Evolutionary conservation across 2,888 invertebrate genomes (phyloP), one percentile per base, ranked within the genome.

Genomic region (Dichetophora obliterata): DNA sequence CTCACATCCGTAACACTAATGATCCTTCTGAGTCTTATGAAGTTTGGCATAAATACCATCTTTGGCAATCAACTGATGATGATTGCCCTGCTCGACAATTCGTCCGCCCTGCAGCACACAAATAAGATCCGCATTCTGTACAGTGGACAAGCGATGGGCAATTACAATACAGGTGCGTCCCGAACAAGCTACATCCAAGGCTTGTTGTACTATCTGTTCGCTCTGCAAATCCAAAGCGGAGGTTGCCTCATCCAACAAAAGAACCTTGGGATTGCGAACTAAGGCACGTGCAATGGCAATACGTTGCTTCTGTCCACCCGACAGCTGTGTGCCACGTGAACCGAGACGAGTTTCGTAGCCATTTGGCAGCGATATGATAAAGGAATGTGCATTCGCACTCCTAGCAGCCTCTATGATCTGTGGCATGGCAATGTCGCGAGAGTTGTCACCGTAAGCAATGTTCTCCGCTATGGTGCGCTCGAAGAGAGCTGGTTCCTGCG

Each of bases 221-320:
- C 93, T 93, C 85, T 94, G 94, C 22, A 94, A 92, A 85, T 95
- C 95, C 52, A 95, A 90, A 0, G 95, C 95, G 0, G 95, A 95
- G 0, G 95, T 95, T 1, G 95, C 95, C 84, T 95, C 95, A 83
- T 95, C 95, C 0, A 94, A 88, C 9, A 94, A 87, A 50, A 94
- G 86, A n/a, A 95, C 92, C 78, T 92, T 91, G 0, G 95, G 95
- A 85, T 95, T 92, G 16, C 94, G 88, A 1, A 95, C 91, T 43
- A 95, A 90, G 0, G 95, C 95, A 65, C 95, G 90, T 0, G 95
- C 95, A 80, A 95, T 95, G 11, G 95, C 95, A 63, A 97, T 94
- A 75, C 96, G 90, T 86, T 96, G 96, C 86, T 96, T 96, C 88
- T 97, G 96, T 0, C 96, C 96, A 11, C 96, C 96, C 0, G 93